Percentiles rank a stretch among this genome's conserved stretches.
Evolutionary conservation across 2,113 vertebrate species (phyloP).

Genomic region (Datnioides undecimradiatus): DNA sequence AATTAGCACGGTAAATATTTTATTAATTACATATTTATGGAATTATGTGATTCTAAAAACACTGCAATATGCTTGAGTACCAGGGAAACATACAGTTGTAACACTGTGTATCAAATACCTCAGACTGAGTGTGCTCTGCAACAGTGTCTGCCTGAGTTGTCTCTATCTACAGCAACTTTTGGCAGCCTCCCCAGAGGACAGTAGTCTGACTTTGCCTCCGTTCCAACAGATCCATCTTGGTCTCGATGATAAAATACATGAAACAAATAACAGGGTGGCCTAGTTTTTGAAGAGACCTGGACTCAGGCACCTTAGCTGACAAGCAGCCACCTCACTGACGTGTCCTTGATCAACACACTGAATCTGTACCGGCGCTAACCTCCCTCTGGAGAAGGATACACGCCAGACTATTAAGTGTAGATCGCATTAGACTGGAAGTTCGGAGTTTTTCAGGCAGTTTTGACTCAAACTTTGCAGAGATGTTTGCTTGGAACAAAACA

Average conservation of each 20-base stretch:
- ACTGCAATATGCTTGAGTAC: neutral
- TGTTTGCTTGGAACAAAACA: neutral
- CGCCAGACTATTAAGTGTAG: neutral
- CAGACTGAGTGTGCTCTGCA: conserved; percentile 6
- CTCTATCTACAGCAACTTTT: conserved; percentile 25
- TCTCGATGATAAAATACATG: conserved; percentile 15
- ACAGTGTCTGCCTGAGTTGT: conserved; percentile 33
- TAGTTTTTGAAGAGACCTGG: conserved; percentile 15
- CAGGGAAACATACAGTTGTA: neutral
- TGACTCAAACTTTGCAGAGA: neutral
- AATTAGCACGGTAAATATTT: no score
- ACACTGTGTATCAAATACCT: neutral
- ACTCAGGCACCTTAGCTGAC: conserved; percentile 1
- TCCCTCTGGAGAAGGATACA: neutral
- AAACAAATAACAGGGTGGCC: conserved; percentile 26
- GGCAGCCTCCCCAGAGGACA: conserved; percentile 38
- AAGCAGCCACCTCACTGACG: conserved; percentile 12
- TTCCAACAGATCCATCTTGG: conserved; percentile 28
- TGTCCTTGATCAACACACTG: conserved; percentile 28
- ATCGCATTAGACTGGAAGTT: neutral
- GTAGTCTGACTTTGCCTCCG: conserved; percentile 27
- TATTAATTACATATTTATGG: no score
- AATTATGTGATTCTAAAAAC: neutral
- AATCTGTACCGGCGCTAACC: neutral
- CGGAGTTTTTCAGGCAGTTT: neutral